phyloP scores from a whole-genome alignment of 2,113 vertebrate genomes.

The Chascanopsetta lugubris region DNA sequence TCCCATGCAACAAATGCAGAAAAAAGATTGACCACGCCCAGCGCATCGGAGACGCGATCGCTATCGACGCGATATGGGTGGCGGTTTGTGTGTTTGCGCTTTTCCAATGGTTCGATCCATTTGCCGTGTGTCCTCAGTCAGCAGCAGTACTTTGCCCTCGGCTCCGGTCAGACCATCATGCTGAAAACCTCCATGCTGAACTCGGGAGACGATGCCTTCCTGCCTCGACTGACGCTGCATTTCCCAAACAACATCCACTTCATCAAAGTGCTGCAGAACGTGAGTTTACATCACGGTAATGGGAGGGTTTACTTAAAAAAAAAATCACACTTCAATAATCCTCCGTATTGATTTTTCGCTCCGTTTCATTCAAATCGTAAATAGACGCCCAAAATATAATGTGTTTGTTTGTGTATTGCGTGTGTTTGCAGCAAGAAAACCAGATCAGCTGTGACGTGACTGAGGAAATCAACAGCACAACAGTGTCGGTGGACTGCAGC shows the following conservation, averaged over 20 bases:
- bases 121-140: slow-evolving; percentile 66
- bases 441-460: slow-evolving; percentile 85
- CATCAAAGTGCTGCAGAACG: slow-evolving; percentile 87
- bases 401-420: slow-evolving; percentile 13
- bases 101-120: too few relatives aligned
- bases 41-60: slow-evolving; percentile 74
- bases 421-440: slow-evolving; percentile 83
- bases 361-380: too few relatives aligned
- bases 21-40: too few relatives aligned
- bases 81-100: too few relatives aligned
- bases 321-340: not conserved
- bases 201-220: slow-evolving; percentile 90
- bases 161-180: slow-evolving; percentile 84
- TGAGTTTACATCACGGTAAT: slow-evolving; percentile 69
- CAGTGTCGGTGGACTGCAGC: slow-evolving; percentile 82
- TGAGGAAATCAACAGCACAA: slow-evolving; percentile 77
- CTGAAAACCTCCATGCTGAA: slow-evolving; percentile 86
- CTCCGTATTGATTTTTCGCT: too few relatives aligned
- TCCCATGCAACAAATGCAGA: not conserved
- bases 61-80: too few relatives aligned
- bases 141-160: slow-evolving; percentile 85
- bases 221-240: slow-evolving; percentile 82
- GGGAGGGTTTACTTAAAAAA: too few relatives aligned
- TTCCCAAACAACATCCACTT: slow-evolving; percentile 89
- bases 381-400: not conserved